Conservation (phyloP, 1,140 invertebrate genomes). For the Bombus turneri region DNA sequence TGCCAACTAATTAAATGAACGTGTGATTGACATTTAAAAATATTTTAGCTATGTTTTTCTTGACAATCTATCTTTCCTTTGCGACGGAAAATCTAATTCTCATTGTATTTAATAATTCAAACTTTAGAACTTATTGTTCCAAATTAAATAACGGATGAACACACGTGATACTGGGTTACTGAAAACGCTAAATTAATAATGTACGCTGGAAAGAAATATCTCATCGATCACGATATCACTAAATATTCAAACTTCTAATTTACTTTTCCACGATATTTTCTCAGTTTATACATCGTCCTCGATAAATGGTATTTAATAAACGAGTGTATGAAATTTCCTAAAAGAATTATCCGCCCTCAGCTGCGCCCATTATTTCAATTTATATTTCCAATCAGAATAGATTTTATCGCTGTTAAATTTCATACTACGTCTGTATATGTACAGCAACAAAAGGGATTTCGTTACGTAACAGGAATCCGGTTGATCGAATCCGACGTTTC, state of each 20-base stretch:
- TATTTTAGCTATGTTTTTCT: neutral
- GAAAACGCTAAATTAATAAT: neutral
- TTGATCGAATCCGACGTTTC: neutral
- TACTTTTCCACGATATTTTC: neutral
- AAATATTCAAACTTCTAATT: neutral
- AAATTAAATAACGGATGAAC: neutral
- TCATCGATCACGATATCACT: neutral
- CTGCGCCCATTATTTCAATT: neutral
- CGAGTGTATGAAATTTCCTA: neutral
- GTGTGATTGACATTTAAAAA: fast-evolving
- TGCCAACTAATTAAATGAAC: neutral
- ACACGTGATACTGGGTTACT: neutral
- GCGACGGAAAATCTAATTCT: neutral
- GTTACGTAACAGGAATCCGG: neutral
- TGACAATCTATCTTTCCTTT: neutral
- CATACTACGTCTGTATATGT: neutral
- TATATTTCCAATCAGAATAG: neutral
- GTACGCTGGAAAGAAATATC: neutral
- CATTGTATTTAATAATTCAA: neutral
- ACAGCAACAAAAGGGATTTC: neutral
- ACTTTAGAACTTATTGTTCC: neutral
- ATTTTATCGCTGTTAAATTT: neutral
- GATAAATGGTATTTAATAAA: no score
- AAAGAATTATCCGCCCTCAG: neutral
- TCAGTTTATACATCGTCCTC: neutral